Evolutionary conservation across 2,888 invertebrate species (phyloP), one percentile per base, ranked within the genome.

Genomic region (Charanyca ferruginea): DNA sequence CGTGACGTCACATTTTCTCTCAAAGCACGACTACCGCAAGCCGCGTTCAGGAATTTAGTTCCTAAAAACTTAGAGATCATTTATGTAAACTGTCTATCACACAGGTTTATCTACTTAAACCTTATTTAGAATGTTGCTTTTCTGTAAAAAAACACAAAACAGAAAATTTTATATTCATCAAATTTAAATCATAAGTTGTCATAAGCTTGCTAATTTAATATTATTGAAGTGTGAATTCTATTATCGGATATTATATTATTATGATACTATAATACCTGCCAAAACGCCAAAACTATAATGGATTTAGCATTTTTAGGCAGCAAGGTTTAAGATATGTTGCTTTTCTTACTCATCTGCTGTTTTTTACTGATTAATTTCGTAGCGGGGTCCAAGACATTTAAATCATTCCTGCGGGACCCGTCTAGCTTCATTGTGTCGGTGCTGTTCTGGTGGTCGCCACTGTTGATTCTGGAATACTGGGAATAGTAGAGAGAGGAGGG

Each of bases 171-270:
- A 42, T 32, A 16, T n/a, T 32, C 8, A 18, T 22, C n/a, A 28
- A 45, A 20, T 22, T 2, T 22, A 22, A 67, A 38, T 67, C 6
- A 1, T 16, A 28, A 22, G 18, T 38, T 55, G 18, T 18, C 25
- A 54, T 22, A 38, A 16, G 18, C 22, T 54, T 7, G 20, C 13
- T n/a, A 22, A 28, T 63, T 63, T 35, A 5, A 66, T n/a, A 54
- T 18, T 9, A 11, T 38, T 35, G 6, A 18, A 1, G 22, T 22
- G n/a, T 20, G 68, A 18, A 22, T 52, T 66, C 32, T 66, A n/a
- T 23, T 32, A n/a, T 11, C 20, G 3, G 3, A 25, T 63, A 18
- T 47, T 51, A 25, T 63, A 18, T 47, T 51, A 42, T 32, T 9
- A 0, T 51, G 1, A 51, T 62, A 20, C 32, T 7, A 1, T 25